Evolutionary conservation across 2,888 invertebrate species (phyloP).

Genomic region (Hemicrepidius hirtus): DNA sequence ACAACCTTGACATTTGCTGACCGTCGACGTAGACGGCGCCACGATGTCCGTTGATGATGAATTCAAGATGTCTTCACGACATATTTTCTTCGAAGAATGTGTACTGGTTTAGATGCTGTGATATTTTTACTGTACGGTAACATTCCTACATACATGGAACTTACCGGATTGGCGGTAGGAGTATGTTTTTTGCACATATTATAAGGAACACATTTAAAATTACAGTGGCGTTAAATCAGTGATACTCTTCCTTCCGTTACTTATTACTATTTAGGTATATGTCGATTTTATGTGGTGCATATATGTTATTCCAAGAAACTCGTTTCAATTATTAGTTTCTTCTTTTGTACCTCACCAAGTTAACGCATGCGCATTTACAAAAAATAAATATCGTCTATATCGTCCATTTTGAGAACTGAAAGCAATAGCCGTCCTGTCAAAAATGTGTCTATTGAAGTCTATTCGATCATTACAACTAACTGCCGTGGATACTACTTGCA

Average conservation of each 20-base stretch:
- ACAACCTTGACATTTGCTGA: conserved; percentile 43
- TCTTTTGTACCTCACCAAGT: no score
- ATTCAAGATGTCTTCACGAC: conserved; percentile 36
- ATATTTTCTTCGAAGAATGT: conserved; percentile 26
- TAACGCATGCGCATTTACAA: no score
- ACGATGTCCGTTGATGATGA: conserved; percentile 41
- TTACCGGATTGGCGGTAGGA: neutral
- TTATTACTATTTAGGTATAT: no score
- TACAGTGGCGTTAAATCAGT: conserved; percentile 17
- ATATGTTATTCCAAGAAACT: conserved; percentile 26
- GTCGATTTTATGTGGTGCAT: conserved; percentile 7
- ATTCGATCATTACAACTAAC: neutral
- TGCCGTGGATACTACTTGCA: neutral
- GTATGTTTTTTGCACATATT: conserved; percentile 9
- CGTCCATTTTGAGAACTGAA: no score
- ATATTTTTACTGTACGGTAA: conserved; percentile 31
- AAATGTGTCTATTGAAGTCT: no score
- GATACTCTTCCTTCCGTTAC: neutral
- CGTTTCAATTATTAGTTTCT: conserved; percentile 19
- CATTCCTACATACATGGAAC: conserved; percentile 11
- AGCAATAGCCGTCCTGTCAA: neutral
- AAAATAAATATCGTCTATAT: neutral
- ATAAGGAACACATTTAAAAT: conserved; percentile 25
- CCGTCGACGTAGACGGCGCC: conserved; percentile 29
- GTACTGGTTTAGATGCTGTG: conserved; percentile 7